Evolutionary conservation across 1,140 invertebrate species (phyloP).

Genomic region (Heliconius congener): DNA sequence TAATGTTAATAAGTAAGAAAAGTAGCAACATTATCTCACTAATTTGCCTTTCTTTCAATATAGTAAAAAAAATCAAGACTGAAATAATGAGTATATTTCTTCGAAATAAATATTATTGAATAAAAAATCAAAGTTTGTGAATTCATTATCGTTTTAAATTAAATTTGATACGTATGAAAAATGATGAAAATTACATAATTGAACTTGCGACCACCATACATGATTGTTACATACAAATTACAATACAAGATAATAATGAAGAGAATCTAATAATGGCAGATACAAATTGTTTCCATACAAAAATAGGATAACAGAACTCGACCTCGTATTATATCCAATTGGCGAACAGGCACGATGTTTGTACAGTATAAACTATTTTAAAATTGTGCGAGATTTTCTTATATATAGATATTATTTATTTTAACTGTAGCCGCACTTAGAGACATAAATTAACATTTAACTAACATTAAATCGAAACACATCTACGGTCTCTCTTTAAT

Average conservation of each 20-base stretch:
- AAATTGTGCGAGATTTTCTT: constrained; percentile 14
- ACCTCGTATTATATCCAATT: background rate
- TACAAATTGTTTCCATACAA: background rate
- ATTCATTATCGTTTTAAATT: background rate
- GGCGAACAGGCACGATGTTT: background rate
- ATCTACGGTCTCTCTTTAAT: too few relatives aligned
- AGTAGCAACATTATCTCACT: too few relatives aligned
- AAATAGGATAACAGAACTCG: background rate
- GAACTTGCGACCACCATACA: background rate
- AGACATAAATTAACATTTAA: background rate
- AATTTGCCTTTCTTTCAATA: too few relatives aligned
- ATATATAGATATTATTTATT: background rate
- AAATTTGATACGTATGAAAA: background rate
- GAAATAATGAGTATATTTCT: background rate
- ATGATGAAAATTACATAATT: background rate
- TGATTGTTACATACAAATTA: background rate
- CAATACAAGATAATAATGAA: background rate
- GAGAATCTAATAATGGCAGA: background rate
- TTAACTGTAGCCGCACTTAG: background rate
- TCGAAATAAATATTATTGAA: background rate
- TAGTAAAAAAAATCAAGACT: background rate
- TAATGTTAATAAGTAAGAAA: background rate
- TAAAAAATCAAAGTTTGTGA: background rate
- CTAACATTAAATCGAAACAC: background rate
- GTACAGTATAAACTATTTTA: background rate